Percentiles rank a stretch among this genome's conserved stretches.
phyloP scores from a whole-genome alignment of 1,140 invertebrate species.

The Euglossa dilemma region DNA sequence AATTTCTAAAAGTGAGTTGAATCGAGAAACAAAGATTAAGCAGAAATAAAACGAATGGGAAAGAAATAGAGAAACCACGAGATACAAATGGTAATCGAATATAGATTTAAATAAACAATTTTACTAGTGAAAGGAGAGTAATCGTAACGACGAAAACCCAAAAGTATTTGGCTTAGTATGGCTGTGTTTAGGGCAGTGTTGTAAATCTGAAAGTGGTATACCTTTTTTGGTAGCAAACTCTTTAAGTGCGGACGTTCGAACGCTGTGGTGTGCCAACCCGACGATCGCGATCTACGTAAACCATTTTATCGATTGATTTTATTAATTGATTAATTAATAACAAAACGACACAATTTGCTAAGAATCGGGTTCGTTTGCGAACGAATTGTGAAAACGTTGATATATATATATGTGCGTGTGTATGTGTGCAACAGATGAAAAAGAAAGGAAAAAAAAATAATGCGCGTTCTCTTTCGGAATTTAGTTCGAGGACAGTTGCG shows the following conservation, averaged over 20 bases:
- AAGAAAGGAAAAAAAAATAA: not conserved
- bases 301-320: conserved; percentile 9
- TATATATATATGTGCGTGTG: too few relatives aligned
- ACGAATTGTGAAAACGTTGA: not conserved
- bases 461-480: not conserved
- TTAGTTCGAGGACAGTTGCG: not conserved
- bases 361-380: not conserved
- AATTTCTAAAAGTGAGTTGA: conserved; percentile 37
- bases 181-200: conserved; percentile 81
- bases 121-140: conserved; percentile 60
- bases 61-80: conserved; percentile 13
- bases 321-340: conserved; percentile 1
- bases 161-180: conserved; percentile 82
- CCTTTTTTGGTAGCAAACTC: conserved; percentile 64
- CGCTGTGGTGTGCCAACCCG: conserved; percentile 55
- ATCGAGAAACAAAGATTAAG: not conserved
- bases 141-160: conserved; percentile 75
- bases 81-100: conserved; percentile 39
- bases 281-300: conserved; percentile 1
- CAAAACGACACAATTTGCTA: too few relatives aligned
- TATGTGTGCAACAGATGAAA: not conserved
- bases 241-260: conserved; percentile 64
- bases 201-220: conserved; percentile 75
- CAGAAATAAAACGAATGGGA: not conserved
- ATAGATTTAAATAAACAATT: conserved; percentile 60